A percentile compares a stretch with the other conserved stretches of the same genome.
Conservation (phyloP, 1,140 invertebrate species). For the Habropoda laboriosa region DNA sequence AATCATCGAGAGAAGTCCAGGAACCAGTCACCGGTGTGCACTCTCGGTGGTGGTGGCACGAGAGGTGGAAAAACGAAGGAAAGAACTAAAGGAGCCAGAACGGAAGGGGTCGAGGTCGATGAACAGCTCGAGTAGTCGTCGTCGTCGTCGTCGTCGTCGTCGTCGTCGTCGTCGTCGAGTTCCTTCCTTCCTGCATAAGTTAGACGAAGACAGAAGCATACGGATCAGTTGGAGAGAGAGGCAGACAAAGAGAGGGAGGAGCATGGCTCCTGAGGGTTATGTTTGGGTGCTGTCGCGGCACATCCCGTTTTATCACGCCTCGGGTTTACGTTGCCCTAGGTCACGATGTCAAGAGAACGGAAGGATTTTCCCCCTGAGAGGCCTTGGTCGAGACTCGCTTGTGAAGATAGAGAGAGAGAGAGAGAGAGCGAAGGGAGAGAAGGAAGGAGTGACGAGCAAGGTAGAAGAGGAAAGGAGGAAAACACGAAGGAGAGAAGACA, state of each 20-base stretch:
- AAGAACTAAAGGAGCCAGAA: conserved; percentile 27
- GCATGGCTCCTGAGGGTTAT: conserved; percentile 66
- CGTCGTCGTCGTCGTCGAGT: background rate
- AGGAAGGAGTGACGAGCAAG: background rate
- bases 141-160: background rate
- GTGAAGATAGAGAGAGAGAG: conserved; percentile 1
- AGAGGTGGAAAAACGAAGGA: conserved; percentile 23
- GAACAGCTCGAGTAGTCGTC: conserved; percentile 44
- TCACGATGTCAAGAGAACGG: conserved; percentile 75
- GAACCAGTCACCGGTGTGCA: conserved; percentile 24
- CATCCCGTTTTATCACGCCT: conserved; percentile 74
- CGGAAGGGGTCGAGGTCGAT: conserved; percentile 59
- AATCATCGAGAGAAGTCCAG: conserved; percentile 39
- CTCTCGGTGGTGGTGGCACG: background rate
- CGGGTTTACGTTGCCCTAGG: conserved; percentile 75
- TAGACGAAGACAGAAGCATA: background rate
- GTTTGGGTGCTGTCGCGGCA: conserved; percentile 72
- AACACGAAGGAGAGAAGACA: conserved; percentile 44
- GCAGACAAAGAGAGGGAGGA: background rate
- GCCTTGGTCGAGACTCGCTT: background rate
- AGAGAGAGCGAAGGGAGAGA: background rate
- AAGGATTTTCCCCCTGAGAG: conserved; percentile 72
- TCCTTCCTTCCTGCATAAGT: background rate
- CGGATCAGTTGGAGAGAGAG: background rate
- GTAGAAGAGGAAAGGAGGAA: conserved; percentile 58